Evolutionary conservation across 1,140 invertebrate genomes (phyloP).

Genomic region (Eriosoma lanigerum): DNA sequence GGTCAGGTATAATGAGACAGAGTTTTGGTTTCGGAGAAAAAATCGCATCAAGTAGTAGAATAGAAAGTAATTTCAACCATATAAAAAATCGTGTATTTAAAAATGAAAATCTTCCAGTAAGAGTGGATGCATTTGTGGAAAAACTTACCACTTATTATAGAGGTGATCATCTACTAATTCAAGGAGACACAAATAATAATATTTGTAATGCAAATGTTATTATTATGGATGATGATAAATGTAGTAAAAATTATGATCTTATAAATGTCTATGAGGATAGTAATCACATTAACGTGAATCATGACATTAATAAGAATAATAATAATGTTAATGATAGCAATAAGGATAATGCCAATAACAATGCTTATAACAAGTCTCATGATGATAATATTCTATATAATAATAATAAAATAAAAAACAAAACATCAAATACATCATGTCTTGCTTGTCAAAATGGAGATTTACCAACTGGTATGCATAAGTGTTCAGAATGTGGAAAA

Average conservation of each 20-base stretch:
- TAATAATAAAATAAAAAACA: too few relatives aligned
- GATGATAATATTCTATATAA: too few relatives aligned
- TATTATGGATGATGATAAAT: background rate
- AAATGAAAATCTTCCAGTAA: conserved; percentile 28
- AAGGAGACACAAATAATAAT: background rate
- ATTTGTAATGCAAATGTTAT: background rate
- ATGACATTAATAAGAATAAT: background rate
- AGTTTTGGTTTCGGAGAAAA: conserved; percentile 1
- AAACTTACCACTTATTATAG: background rate
- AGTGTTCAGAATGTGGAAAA: too few relatives aligned
- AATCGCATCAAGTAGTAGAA: background rate
- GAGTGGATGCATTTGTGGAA: conserved; percentile 12
- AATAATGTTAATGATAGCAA: background rate
- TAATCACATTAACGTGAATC: background rate
- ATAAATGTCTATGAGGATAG: background rate
- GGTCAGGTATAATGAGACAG: conserved; percentile 9
- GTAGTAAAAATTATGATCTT: background rate
- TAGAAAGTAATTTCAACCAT: conserved; percentile 21
- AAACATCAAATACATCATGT: too few relatives aligned
- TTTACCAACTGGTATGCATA: too few relatives aligned
- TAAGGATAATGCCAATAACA: too few relatives aligned
- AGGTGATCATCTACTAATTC: conserved; percentile 6
- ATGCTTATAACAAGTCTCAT: too few relatives aligned
- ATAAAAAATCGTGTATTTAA: background rate
- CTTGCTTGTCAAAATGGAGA: too few relatives aligned